phyloP scores from a whole-genome alignment of 2,113 vertebrate species.

The Phyllostomus discolor region DNA sequence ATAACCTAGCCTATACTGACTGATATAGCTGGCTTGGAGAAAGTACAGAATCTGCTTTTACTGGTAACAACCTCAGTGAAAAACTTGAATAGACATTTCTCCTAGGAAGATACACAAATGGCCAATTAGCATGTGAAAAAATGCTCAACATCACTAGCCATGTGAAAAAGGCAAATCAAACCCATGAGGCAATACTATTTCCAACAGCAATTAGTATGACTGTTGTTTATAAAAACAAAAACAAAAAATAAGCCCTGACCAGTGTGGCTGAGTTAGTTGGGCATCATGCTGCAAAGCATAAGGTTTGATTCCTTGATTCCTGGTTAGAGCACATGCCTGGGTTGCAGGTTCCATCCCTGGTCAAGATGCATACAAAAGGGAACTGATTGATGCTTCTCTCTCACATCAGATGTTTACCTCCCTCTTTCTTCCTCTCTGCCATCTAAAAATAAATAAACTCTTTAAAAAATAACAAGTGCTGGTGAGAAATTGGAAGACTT shows the following conservation, averaged over 20 bases:
- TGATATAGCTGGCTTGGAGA: neutral
- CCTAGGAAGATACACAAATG: neutral
- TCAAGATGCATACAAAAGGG: no score
- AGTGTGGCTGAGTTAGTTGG: no score
- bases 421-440: no score
- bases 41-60: neutral
- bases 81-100: neutral
- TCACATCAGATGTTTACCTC: no score
- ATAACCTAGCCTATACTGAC: neutral
- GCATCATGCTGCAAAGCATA: no score
- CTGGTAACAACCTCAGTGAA: neutral
- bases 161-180: neutral
- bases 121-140: neutral
- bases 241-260: neutral
- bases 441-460: no score
- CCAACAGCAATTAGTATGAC: neutral
- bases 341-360: no score
- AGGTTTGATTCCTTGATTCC: no score
- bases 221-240: neutral
- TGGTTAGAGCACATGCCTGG: no score
- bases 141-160: neutral
- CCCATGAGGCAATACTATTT: neutral
- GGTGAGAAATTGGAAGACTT: no score
- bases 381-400: no score
- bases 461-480: neutral